These are phyloP conservation scores for Anastatus disparis DNA, from an alignment of 1,140 invertebrate species.

Conservation along the genomic window DNA sequence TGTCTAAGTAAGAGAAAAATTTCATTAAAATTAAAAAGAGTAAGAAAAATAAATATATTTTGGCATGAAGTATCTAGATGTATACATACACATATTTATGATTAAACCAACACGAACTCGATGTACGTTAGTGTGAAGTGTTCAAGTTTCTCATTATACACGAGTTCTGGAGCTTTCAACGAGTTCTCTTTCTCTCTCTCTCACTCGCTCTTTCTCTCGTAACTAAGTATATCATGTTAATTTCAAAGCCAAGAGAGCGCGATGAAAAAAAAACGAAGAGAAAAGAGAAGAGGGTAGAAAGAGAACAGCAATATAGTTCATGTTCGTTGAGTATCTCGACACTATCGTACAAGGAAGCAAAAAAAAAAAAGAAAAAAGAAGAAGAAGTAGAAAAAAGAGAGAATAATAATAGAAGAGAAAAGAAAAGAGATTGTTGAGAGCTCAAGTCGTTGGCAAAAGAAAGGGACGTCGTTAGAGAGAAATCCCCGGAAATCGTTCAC, in stretches of 20 bases:
- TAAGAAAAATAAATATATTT: no score
- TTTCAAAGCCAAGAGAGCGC: conserved; percentile 23
- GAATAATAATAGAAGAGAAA: neutral
- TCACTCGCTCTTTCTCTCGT: neutral
- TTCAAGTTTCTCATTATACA: conserved; percentile 29
- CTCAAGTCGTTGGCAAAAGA: neutral
- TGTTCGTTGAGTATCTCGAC: neutral
- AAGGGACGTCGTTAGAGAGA: conserved; percentile 33
- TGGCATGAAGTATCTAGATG: no score
- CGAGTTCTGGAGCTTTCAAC: conserved; percentile 9
- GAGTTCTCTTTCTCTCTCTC: conserved; percentile 7
- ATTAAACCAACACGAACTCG: conserved; percentile 7
- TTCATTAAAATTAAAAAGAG: no score
- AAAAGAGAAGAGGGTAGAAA: neutral
- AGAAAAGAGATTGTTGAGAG: neutral
- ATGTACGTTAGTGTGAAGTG: neutral
- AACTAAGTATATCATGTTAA: conserved; percentile 36
- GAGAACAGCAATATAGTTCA: neutral
- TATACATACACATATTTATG: no score
- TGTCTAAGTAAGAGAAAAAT: no score
- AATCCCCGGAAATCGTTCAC: conserved; percentile 31
- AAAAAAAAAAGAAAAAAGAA: no score
- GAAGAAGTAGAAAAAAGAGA: neutral
- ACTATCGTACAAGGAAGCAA: neutral
- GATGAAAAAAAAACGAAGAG: conserved; percentile 3